These are phyloP conservation scores for Caranx melampygus DNA, from an alignment of 2,113 vertebrate species.

Conservation along the genomic window DNA sequence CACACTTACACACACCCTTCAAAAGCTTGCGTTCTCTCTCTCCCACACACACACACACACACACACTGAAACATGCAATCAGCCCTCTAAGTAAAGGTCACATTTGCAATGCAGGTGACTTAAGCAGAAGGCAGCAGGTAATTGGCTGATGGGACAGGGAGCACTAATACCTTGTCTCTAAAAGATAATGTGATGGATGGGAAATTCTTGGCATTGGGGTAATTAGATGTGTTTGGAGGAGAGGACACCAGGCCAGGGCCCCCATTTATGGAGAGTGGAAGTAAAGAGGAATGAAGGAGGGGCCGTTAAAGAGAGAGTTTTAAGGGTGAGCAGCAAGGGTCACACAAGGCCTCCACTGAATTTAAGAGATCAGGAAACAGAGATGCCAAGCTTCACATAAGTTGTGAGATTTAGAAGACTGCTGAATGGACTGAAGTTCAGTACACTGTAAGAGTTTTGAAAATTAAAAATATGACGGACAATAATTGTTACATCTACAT, in stretches of 20 bases:
- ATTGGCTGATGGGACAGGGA: slow-evolving; percentile 91
- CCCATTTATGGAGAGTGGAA: slow-evolving; percentile 76
- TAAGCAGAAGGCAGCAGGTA: slow-evolving; percentile 87
- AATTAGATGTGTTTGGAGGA: slow-evolving; percentile 89
- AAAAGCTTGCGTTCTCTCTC: slow-evolving; percentile 46
- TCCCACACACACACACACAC: slow-evolving; percentile 32
- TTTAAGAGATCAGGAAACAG: slow-evolving; percentile 41
- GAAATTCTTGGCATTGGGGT: slow-evolving; percentile 87
- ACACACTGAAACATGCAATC: slow-evolving; percentile 89
- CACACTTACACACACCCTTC: slow-evolving; percentile 35
- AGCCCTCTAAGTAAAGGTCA: slow-evolving; percentile 96
- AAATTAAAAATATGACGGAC: neutral
- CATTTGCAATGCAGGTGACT: slow-evolving; percentile 96
- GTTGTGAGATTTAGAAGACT: neutral
- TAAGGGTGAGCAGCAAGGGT: slow-evolving; percentile 52
- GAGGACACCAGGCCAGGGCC: slow-evolving; percentile 69
- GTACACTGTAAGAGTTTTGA: too few relatives aligned
- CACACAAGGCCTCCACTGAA: slow-evolving; percentile 31
- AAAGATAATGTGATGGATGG: slow-evolving; percentile 88
- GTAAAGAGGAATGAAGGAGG: slow-evolving; percentile 28
- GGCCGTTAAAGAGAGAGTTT: slow-evolving; percentile 49
- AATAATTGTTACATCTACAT: neutral
- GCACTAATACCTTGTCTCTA: slow-evolving; percentile 86
- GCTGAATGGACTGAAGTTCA: too few relatives aligned
- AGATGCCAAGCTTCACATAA: neutral